phyloP scores from a whole-genome alignment of 2,888 invertebrate species.

The Eupithecia vulgata region DNA sequence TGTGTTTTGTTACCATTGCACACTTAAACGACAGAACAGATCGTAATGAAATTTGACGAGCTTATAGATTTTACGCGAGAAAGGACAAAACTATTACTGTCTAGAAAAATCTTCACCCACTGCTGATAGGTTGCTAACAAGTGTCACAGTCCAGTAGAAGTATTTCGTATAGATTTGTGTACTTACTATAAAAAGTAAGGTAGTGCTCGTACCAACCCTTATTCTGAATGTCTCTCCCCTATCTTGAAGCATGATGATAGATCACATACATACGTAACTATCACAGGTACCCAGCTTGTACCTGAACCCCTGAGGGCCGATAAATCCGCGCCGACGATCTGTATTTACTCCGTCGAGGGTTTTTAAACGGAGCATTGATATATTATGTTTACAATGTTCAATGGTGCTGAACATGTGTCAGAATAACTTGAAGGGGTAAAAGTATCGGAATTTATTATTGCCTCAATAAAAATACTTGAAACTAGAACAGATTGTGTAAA shows the following conservation, averaged over 20 bases:
- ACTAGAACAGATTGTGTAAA: neutral
- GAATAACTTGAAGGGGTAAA: neutral
- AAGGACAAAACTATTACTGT: neutral
- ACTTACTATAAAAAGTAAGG: neutral
- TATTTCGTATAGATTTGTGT: neutral
- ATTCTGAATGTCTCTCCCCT: neutral
- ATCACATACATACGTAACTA: constrained; percentile 8
- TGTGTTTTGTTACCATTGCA: neutral
- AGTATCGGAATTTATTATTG: neutral
- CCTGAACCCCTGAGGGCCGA: constrained; percentile 50
- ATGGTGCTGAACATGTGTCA: constrained; percentile 10
- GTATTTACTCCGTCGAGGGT: constrained; percentile 55
- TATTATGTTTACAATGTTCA: constrained; percentile 43
- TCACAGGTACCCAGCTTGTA: constrained; percentile 41
- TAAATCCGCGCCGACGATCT: constrained; percentile 48
- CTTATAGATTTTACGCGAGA: no score
- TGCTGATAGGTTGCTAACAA: neutral
- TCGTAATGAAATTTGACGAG: neutral
- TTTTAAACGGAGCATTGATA: constrained; percentile 52
- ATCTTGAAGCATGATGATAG: neutral
- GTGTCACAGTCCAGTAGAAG: neutral
- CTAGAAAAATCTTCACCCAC: neutral
- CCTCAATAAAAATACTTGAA: neutral
- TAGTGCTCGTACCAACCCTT: neutral
- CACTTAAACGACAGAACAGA: neutral